Percentiles rank a stretch among this genome's conserved stretches.
Evolutionary conservation across 1,140 invertebrate species (phyloP).

Genomic region (Eufriesea mexicana): DNA sequence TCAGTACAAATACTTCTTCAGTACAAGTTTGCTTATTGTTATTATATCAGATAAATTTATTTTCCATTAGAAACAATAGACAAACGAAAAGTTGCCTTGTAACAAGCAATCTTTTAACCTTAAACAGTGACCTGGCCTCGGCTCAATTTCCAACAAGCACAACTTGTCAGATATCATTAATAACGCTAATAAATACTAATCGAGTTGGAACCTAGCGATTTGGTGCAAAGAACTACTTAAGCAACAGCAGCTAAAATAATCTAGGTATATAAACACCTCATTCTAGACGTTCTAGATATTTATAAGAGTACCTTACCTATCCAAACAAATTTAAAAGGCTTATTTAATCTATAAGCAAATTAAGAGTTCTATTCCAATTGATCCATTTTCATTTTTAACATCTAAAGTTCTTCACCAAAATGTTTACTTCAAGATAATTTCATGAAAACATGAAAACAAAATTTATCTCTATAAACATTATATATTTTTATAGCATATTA

Average conservation of each 20-base stretch:
- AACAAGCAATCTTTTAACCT: neutral
- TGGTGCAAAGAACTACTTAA: neutral
- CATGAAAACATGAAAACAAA: neutral
- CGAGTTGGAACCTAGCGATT: neutral
- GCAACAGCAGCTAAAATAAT: too few relatives aligned
- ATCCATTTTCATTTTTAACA: neutral
- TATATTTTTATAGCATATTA: constrained; percentile 23
- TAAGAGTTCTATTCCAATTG: neutral
- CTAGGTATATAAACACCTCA: neutral
- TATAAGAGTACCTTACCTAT: neutral
- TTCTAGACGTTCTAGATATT: neutral
- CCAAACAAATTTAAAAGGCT: neutral
- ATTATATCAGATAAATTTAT: neutral
- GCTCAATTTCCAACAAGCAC: constrained; percentile 1
- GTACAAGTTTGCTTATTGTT: neutral
- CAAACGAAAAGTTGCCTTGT: neutral
- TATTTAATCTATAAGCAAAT: neutral
- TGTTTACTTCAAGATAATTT: neutral
- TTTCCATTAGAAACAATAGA: neutral
- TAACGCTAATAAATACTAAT: constrained; percentile 19
- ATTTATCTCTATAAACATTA: neutral
- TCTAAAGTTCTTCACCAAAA: neutral
- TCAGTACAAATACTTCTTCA: too few relatives aligned
- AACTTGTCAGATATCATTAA: constrained; percentile 3
- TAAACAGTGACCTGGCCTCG: constrained; percentile 10